A percentile compares a stretch with the other conserved stretches of the same genome.
Conservation (phyloP, 2,888 invertebrate species). For the Himalopsyche tibetana region DNA sequence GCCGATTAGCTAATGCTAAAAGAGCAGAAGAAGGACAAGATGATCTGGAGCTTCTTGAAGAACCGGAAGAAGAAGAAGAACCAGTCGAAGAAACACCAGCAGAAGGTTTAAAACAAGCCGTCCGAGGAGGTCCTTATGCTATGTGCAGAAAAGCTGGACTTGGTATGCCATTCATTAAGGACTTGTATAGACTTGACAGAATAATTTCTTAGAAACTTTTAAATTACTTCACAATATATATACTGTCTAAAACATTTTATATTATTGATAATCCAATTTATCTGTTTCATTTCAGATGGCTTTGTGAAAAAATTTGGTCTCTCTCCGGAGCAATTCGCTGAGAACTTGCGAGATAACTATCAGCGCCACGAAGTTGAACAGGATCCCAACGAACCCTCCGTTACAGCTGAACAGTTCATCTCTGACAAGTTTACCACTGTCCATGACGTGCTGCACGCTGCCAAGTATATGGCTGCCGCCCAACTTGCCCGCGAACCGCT, state of each 20-base stretch:
- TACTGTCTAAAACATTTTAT: too few relatives aligned
- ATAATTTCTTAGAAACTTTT: too few relatives aligned
- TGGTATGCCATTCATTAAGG: conserved; percentile 71
- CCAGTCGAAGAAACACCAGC: conserved; percentile 74
- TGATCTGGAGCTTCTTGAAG: conserved; percentile 77
- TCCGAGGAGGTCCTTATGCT: conserved; percentile 91
- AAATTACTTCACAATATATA: too few relatives aligned
- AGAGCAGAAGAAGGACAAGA: conserved; percentile 83
- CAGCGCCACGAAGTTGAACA: conserved; percentile 97
- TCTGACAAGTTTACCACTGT: conserved; percentile 79
- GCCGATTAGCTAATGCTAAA: conserved; percentile 75
- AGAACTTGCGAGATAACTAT: conserved; percentile 97
- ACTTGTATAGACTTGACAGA: too few relatives aligned
- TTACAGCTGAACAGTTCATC: conserved; percentile 88
- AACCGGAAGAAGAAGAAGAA: conserved; percentile 78
- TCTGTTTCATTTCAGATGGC: conserved; percentile 76
- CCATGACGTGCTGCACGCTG: conserved; percentile 92
- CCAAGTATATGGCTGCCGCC: conserved; percentile 95
- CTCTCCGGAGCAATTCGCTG: conserved; percentile 95
- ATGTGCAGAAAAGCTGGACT: conserved; percentile 91
- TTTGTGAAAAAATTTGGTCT: conserved; percentile 95
- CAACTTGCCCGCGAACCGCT: conserved; percentile 95
- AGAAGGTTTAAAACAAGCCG: conserved; percentile 88
- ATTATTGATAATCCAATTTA: too few relatives aligned
- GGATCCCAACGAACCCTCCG: conserved; percentile 88